Evolutionary conservation across 2,113 vertebrate species (phyloP).

Genomic region (Sebastes fasciatus): DNA sequence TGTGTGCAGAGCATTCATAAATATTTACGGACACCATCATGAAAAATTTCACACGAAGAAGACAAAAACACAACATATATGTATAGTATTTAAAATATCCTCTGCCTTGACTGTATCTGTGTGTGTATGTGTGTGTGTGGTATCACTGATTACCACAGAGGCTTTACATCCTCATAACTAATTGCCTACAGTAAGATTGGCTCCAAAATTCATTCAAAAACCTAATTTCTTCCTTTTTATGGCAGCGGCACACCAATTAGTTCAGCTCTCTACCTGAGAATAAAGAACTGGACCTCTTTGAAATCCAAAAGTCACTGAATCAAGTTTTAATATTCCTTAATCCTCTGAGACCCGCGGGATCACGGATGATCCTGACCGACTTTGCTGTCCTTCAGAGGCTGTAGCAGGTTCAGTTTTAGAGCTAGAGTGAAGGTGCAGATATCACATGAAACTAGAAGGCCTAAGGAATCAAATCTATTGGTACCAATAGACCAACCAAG

Average conservation of each 20-base stretch:
- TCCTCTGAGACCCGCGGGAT: no score
- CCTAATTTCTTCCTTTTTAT: background rate
- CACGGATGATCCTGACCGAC: no score
- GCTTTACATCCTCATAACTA: background rate
- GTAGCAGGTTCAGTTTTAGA: no score
- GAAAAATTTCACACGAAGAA: slow-evolving; percentile 63
- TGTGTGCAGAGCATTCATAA: slow-evolving; percentile 72
- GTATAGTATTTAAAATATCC: background rate
- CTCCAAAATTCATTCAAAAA: background rate
- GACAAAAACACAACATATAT: slow-evolving; percentile 13
- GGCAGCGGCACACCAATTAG: background rate
- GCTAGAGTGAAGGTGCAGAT: no score
- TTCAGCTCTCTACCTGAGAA: background rate
- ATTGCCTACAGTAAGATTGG: background rate
- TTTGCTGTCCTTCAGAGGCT: no score
- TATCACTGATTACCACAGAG: background rate
- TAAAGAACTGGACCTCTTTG: background rate
- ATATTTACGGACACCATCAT: slow-evolving; percentile 77
- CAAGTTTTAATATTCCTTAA: background rate
- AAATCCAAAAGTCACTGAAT: background rate
- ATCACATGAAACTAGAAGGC: no score
- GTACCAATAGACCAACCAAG: no score
- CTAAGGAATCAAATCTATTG: no score
- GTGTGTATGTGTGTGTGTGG: background rate
- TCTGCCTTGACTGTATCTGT: background rate